Evolutionary conservation across 1,140 invertebrate genomes (phyloP).

Genomic region (Drosophila bocki): DNA sequence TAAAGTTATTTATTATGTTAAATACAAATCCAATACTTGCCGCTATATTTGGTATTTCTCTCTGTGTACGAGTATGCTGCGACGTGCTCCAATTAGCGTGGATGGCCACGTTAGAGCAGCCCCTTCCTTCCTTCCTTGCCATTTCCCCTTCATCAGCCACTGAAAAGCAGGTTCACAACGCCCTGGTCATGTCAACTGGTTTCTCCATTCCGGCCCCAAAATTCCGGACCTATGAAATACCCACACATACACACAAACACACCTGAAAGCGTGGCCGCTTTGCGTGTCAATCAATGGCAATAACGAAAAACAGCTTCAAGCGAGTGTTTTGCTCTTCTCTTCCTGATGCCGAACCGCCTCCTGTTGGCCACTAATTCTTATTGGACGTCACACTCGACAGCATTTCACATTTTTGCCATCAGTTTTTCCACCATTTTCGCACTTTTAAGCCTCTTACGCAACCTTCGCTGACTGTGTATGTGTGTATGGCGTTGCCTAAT

Average conservation of each 20-base stretch:
- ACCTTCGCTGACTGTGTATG: constrained; percentile 11
- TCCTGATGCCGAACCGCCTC: constrained; percentile 36
- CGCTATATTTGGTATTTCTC: not conserved
- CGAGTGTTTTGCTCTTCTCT: constrained; percentile 2
- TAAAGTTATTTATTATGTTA: not conserved
- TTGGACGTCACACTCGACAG: constrained; percentile 69
- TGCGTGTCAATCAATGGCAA: constrained; percentile 75
- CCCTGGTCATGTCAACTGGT: constrained; percentile 31
- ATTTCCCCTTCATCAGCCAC: constrained; percentile 6
- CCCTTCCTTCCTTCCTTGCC: constrained; percentile 8
- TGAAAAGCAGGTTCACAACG: constrained; percentile 46
- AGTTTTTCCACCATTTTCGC: constrained; percentile 45
- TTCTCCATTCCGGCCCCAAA: constrained; percentile 15
- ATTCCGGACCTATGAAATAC: constrained; percentile 19
- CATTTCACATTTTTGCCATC: constrained; percentile 53
- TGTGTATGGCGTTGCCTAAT: constrained; percentile 28
- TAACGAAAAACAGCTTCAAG: constrained; percentile 34
- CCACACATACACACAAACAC: not conserved
- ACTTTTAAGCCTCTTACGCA: constrained; percentile 71
- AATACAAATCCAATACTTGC: not conserved
- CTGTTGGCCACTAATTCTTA: constrained; percentile 68
- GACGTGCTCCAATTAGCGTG: constrained; percentile 80
- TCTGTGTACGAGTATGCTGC: constrained; percentile 16
- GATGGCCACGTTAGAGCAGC: constrained; percentile 34
- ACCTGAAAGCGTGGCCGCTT: constrained; percentile 62